Base-by-base conservation (phyloP, 2,888 invertebrate species). In the Fissipunctia ypsillon region DNA sequence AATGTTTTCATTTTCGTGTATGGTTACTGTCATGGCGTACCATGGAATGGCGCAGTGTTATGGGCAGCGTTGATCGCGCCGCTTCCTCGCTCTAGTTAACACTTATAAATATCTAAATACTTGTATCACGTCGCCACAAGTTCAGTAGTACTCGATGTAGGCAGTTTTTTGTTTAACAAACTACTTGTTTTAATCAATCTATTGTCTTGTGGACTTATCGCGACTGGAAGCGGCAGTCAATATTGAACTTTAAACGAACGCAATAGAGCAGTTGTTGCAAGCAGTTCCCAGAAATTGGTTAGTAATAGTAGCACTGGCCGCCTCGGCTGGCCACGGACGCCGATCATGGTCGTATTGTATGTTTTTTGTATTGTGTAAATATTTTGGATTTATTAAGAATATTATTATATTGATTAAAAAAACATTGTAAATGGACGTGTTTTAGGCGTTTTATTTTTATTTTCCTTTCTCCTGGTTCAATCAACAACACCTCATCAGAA, bases 361-460 rank as follows among this genome's bases (percentile, higher is more conserved):
- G 96, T 95, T 96, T 95, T 83, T 96, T 96, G 95, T 96, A 96
- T 95, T 95, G 95, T 96, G 96, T 96, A 96, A 95, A 96, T 96
- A 96, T 96, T 96, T 96, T 96, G 95, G 96, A 96, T 96, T 96
- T 96, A 96, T 96, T 96, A 96, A 96, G 96, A 96, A 87, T 87
- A 87, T 96, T 96, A 96, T 96, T 96, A 96, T 96, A 96, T 96
- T 96, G 96, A 96, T 95, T 96, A 96, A 96, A 96, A 96, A 96
- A 95, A 95, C 94, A 95, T 95, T 96, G 95, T 96, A 96, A 96
- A 96, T 95, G 91, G 89, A 85, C 68, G 63, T 65, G 60, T 74
- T 83, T 84, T 76, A 78, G 45, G 75, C 31, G 91, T 95, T 93
- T 95, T 87, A 94, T 94, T 94, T 92, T 48, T 69, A 66, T 65